Base-by-base conservation (phyloP, 2,797 vertebrate genomes). In the Clarias laeviceps region DNA sequence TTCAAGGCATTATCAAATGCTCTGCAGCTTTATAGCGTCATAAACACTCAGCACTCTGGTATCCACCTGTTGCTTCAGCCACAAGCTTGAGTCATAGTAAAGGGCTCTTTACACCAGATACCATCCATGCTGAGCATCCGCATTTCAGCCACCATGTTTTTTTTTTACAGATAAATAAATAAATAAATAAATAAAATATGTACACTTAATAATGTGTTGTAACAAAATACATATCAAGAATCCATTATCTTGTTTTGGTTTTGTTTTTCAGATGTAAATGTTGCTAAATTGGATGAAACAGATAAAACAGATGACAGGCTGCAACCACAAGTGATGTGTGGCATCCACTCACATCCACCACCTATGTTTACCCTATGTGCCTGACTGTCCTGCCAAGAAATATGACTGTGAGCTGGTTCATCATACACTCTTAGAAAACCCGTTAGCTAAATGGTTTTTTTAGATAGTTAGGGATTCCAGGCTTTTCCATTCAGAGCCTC, bases 21-120 rank as follows among this genome's bases (percentile, higher is more conserved):
- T 80, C 74, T 77, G 72, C 82, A 80, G 80, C 80, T 90, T 90
- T 89, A 91, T 78, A 74, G 88, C 88, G 88, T 88, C 88, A 88
- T 90, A 91, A 91, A 90, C 91, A 90, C 89, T 87, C 84, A 37
- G 79, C 82, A 70, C 87, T 88, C 87, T 82, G 85, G 89, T 87
- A 86, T 88, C 82, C 88, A 90, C 89, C 90, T 90, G 90, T 86
- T 80, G 87, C 74, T 79, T 84, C 54, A 64, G 54, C 50, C 68
- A 61, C 34, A 72, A 77, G 79, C 57, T 40, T 62, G 24, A 76
- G 40, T 73, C 34, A 34, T 45, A 61, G 12, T 50, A 66, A 40
- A 18, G 1, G 17, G 22, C 34, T 32, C 24, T 65, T 40, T 29
- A 54, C 29, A 84, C 50, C 29, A 65, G 66, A 80, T 54, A 65